Evolutionary conservation across 1,140 invertebrate species (phyloP).

Genomic region (Varroa destructor): DNA sequence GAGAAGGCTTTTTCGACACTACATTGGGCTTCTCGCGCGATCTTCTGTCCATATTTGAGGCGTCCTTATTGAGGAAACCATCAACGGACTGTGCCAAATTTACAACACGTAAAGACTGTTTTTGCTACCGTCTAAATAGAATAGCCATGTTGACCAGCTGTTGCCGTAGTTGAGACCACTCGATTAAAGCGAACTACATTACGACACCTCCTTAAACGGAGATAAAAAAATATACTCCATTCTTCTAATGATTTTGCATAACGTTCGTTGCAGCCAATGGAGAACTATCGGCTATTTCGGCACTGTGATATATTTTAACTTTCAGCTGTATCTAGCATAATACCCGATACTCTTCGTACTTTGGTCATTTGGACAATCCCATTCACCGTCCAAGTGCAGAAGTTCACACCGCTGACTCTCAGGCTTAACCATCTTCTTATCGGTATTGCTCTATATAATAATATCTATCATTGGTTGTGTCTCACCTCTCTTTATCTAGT

Average conservation of each 20-base stretch:
- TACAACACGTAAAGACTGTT: conserved; percentile 44
- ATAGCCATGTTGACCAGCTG: too few relatives aligned
- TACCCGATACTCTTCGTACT: conserved; percentile 75
- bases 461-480: conserved; percentile 39
- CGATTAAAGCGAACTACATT: too few relatives aligned
- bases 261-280: neutral
- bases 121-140: too few relatives aligned
- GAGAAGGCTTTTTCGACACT: conserved; percentile 84
- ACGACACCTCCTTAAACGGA: too few relatives aligned
- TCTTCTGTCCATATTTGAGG: conserved; percentile 62
- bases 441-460: conserved; percentile 65
- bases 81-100: conserved; percentile 71
- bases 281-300: conserved; percentile 42
- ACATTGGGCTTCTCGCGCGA: conserved; percentile 59
- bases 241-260: too few relatives aligned
- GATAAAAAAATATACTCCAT: too few relatives aligned
- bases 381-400: conserved; percentile 45
- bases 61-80: conserved; percentile 64
- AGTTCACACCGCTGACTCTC: conserved; percentile 43
- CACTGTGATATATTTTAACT: conserved; percentile 46
- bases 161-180: too few relatives aligned
- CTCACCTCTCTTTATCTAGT: too few relatives aligned
- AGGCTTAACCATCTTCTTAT: conserved; percentile 54
- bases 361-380: conserved; percentile 75
- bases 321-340: conserved; percentile 77